phyloP scores from a whole-genome alignment of 2,888 invertebrate genomes.

The Netelia virgata region DNA sequence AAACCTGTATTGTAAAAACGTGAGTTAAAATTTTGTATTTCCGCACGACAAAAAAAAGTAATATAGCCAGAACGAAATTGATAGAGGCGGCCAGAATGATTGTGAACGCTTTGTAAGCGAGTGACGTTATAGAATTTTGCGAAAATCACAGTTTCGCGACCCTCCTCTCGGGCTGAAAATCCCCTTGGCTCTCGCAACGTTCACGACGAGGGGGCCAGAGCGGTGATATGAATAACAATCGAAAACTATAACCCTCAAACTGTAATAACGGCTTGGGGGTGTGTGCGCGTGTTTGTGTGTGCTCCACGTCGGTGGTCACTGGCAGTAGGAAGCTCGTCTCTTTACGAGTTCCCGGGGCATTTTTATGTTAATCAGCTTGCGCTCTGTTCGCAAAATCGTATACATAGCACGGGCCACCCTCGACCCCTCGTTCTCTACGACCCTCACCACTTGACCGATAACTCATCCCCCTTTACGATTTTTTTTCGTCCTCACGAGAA shows the following conservation, averaged over 20 bases:
- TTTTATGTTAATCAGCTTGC: slow-evolving; percentile 82
- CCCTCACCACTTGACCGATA: slow-evolving; percentile 15
- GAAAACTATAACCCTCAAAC: slow-evolving; percentile 78
- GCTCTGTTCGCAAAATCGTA: slow-evolving; percentile 32
- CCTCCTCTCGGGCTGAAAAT: not conserved
- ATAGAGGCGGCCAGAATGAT: slow-evolving; percentile 20
- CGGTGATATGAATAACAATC: slow-evolving; percentile 81
- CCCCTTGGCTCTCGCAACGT: slow-evolving; percentile 24
- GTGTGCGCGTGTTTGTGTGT: slow-evolving; percentile 16
- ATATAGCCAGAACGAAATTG: slow-evolving; percentile 23
- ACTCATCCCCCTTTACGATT: not conserved
- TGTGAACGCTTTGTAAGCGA: slow-evolving; percentile 3
- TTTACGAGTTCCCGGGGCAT: slow-evolving; percentile 78
- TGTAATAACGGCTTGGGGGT: slow-evolving; percentile 64
- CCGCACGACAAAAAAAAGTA: not conserved
- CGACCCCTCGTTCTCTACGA: not conserved
- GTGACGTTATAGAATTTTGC: slow-evolving; percentile 22
- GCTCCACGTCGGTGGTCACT: slow-evolving; percentile 59
- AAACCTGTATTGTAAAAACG: not conserved
- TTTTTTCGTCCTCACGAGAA: not conserved
- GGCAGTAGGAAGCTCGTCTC: slow-evolving; percentile 73
- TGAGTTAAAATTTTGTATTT: not conserved
- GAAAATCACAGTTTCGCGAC: slow-evolving; percentile 36
- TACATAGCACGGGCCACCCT: not conserved
- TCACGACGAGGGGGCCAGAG: slow-evolving; percentile 48